Evolutionary conservation across 2,113 vertebrate species (phyloP), one percentile per base, ranked within the genome.

Genomic region (Orycteropus afer): DNA sequence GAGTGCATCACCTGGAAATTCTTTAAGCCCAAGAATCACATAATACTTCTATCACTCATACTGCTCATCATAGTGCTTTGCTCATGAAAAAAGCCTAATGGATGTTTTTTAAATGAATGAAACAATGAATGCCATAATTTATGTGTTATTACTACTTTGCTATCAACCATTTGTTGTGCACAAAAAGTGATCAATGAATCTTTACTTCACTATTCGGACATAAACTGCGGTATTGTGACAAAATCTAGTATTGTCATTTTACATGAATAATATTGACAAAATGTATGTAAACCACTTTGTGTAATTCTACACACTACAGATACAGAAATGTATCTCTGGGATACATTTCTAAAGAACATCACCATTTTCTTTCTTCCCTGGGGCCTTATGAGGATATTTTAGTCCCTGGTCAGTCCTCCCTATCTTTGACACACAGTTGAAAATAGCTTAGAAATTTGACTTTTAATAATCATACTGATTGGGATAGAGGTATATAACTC

Each of bases 191-290:
- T 29, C 34, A 34, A 22, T 57, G 77, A 82, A 73, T 94, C 47
- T 59, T 71, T n/a, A 57, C 61, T 42, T 89, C 15, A 32, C n/a
- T 15, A 15, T 29, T 67, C 53, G 82, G 71, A 86, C 65, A 80
- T 77, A 13, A 47, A 57, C 45, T 86, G 42, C 12, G 11, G 18
- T 7, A 23, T 89, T 83, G 86, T 8, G 40, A 80, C 25, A 90
- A 94, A 90, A 53, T 20, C 49, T 74, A 65, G 34, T 80, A 32
- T 7, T 67, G 22, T 55, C 47, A 65, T 51, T 78, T 82, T 65
- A 83, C 90, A 57, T 71, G n/a, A 81, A 92, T 79, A 65, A 49
- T 49, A 84, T 59, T 59, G 80, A 86, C 47, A 78, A 71, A 37
- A 74, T 11, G 20, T 25, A 12, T 86, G n/a, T 29, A 74, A 74